Conservation (phyloP, 2,113 vertebrate species). For the Oryzias melastigma region DNA sequence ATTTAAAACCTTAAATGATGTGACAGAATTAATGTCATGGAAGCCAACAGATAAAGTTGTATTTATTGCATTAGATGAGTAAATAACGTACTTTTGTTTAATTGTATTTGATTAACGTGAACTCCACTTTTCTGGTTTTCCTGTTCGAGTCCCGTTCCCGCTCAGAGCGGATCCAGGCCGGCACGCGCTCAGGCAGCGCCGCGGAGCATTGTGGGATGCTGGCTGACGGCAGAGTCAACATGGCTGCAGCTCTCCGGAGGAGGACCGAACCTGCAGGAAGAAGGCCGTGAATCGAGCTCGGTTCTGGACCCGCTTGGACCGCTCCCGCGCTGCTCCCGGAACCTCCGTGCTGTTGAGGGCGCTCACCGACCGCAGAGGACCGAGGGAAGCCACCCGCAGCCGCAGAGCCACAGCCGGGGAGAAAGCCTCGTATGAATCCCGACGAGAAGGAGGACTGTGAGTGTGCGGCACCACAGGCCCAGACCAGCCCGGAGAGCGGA, state of each 20-base stretch:
- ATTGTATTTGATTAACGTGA: too few relatives aligned
- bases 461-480: conserved; percentile 81
- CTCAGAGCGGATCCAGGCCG: conserved; percentile 30
- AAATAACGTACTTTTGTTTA: too few relatives aligned
- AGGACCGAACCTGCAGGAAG: conserved; percentile 59
- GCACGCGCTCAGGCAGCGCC: conserved; percentile 4
- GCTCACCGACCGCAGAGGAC: conserved; percentile 27
- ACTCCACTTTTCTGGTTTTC: too few relatives aligned
- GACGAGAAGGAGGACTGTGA: conserved; percentile 80
- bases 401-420: conserved; percentile 62
- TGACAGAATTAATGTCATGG: too few relatives aligned
- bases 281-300: conserved; percentile 71
- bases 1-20: too few relatives aligned
- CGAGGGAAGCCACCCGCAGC: conserved; percentile 16
- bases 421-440: conserved; percentile 81
- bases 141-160: conserved; percentile 35
- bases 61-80: too few relatives aligned
- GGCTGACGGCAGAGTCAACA: conserved; percentile 74
- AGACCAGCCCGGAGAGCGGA: conserved; percentile 67
- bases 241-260: conserved; percentile 73
- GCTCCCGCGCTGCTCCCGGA: not conserved
- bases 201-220: conserved; percentile 74
- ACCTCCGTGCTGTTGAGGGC: not conserved
- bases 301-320: conserved; percentile 26
- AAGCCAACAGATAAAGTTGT: too few relatives aligned